A percentile compares a stretch with the other conserved stretches of the same genome.
Evolutionary conservation across 2,113 vertebrate species (phyloP).

Genomic region (Smithornis capensis): DNA sequence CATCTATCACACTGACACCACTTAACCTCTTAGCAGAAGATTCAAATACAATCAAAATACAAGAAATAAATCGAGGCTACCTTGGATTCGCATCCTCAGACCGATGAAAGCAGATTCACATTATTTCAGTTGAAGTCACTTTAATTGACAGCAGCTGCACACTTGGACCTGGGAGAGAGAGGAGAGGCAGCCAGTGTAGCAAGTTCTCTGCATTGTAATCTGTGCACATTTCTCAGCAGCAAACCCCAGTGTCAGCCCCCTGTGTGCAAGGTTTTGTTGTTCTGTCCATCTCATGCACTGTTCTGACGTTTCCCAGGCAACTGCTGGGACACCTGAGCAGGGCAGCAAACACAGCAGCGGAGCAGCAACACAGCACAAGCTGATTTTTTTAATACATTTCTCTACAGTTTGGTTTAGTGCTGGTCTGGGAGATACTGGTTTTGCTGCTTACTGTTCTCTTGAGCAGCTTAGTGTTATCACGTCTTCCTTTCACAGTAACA

Average conservation of each 20-base stretch:
- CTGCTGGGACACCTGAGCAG: conserved; percentile 18
- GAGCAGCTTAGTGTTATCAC: neutral
- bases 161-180: neutral
- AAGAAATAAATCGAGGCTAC: neutral
- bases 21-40: neutral
- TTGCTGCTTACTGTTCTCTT: neutral
- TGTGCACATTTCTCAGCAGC: neutral
- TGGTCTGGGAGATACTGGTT: neutral
- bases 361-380: neutral
- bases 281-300: neutral
- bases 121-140: neutral
- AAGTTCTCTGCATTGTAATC: neutral
- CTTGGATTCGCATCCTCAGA: neutral
- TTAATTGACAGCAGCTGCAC: neutral
- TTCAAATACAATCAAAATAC: neutral
- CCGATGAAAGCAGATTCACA: neutral
- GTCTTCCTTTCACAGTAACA: neutral
- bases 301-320: conserved; percentile 53
- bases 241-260: neutral
- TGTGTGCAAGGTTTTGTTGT: neutral
- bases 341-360: conserved; percentile 6
- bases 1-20: neutral
- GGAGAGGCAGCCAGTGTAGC: neutral
- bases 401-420: neutral
- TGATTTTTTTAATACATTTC: neutral